Percentiles rank a stretch among this genome's conserved stretches.
Evolutionary conservation across 2,797 vertebrate species (phyloP).

Genomic region (Apogon talboti): DNA sequence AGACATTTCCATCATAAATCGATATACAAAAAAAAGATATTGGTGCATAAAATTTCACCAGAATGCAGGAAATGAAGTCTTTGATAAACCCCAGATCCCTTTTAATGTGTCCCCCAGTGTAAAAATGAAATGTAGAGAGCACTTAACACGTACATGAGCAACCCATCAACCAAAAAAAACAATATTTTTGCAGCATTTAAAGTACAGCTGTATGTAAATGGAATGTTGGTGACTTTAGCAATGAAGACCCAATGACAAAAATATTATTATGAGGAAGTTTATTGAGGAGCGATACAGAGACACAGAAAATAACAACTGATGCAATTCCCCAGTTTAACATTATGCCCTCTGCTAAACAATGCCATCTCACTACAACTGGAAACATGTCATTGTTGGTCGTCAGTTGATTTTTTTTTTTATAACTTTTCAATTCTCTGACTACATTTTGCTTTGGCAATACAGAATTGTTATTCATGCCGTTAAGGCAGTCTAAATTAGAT

Average conservation of each 20-base stretch:
- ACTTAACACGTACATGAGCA: too few relatives aligned
- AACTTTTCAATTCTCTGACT: conserved; percentile 66
- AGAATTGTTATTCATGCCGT: conserved; percentile 80
- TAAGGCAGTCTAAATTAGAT: conserved; percentile 81
- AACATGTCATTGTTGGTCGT: conserved; percentile 52
- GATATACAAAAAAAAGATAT: too few relatives aligned
- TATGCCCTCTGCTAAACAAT: conserved; percentile 69
- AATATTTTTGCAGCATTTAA: neutral
- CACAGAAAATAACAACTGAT: conserved; percentile 83
- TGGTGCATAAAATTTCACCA: too few relatives aligned
- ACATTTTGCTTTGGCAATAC: conserved; percentile 85
- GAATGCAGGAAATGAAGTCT: too few relatives aligned
- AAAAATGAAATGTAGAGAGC: too few relatives aligned
- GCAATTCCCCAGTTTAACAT: conserved; percentile 76
- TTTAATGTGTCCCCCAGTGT: too few relatives aligned
- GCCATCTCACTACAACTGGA: conserved; percentile 60
- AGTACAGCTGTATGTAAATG: neutral
- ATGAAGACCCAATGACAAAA: conserved; percentile 42
- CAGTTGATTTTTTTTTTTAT: conserved; percentile 36
- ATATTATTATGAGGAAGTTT: conserved; percentile 77
- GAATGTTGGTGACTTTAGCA: neutral
- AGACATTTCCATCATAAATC: too few relatives aligned
- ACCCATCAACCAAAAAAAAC: too few relatives aligned
- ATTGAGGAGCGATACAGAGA: conserved; percentile 84
- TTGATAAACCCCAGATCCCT: too few relatives aligned